A percentile compares a stretch with the other conserved stretches of the same genome.
Conservation (phyloP, 2,797 vertebrate species). For the Macroramphosus scolopax region DNA sequence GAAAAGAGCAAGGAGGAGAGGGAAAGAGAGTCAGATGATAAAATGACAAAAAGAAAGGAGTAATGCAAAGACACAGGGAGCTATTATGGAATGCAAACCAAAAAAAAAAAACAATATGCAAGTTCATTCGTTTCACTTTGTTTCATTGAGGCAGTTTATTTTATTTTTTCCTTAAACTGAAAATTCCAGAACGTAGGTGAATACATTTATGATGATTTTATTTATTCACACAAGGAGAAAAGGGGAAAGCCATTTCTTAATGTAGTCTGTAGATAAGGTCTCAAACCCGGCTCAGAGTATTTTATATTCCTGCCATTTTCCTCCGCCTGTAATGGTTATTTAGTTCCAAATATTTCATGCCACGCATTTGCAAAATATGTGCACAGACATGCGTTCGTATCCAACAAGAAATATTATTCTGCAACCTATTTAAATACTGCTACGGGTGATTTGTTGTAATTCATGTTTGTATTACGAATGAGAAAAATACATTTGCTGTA, state of each 20-base stretch:
- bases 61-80: conserved; percentile 20
- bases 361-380: conserved; percentile 43
- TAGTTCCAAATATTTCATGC: conserved; percentile 55
- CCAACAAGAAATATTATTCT: conserved; percentile 53
- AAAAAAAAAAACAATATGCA: conserved; percentile 29
- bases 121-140: conserved; percentile 45
- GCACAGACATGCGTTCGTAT: background rate
- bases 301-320: conserved; percentile 66
- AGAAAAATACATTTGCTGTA: conserved; percentile 59
- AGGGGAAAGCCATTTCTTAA: conserved; percentile 63
- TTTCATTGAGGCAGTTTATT: conserved; percentile 2
- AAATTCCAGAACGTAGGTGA: conserved; percentile 35
- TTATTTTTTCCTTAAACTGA: conserved; percentile 14
- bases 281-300: conserved; percentile 48
- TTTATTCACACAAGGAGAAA: conserved; percentile 57
- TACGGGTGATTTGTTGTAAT: conserved; percentile 56
- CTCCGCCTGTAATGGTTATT: conserved; percentile 66
- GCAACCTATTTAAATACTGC: conserved; percentile 66
- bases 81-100: conserved; percentile 25
- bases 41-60: conserved; percentile 23
- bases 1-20: conserved; percentile 10
- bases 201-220: conserved; percentile 53
- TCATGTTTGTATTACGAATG: conserved; percentile 71
- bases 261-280: conserved; percentile 67
- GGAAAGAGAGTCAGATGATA: too few relatives aligned